Evolutionary conservation across 2,113 vertebrate species (phyloP), one percentile per base, ranked within the genome.

Genomic region (Polypterus bichir): DNA sequence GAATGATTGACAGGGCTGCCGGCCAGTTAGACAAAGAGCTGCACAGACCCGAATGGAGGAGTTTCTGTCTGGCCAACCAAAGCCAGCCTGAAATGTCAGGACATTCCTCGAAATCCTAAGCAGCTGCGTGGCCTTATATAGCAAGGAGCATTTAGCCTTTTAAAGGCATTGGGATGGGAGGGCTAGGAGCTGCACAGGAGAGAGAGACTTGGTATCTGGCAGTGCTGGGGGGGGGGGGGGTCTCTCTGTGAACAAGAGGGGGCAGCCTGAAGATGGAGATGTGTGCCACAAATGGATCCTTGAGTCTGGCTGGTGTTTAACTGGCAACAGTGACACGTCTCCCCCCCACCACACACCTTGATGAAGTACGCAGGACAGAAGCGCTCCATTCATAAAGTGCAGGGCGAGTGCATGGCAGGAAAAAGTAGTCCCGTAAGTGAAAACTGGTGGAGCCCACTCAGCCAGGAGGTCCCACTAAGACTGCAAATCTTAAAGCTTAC

Each of bases 111-210:
- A 87, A 97, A 92, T 94, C 89, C 89, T 87, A 77, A 80, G 86
- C 86, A 82, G 90, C 83, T 85, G 72, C 86, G 91, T 93, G 92
- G 86, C 94, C 93, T 96, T 93, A 95, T 97, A 94, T 97, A 95
- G 94, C 84, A 68, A 71, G 77, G 82, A 86, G 76, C 83, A 82
- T 83, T 90, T 87, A 81, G 89, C 90, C 92, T 92, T 96, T 94
- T 94, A 91, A 95, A 94, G 92, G 91, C 86, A 91, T 89, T 85
- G 81, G 87, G 89, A 77, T 78, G 82, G 78, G 78, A 74, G 70
- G 27, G 27, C 27, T 27, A 27, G 27, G 27, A 27, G 27, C 27
- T 27, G 27, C 27, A 27, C 27, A 71, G 74, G 73, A 81, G 81
- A 80, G 79, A 69, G 76, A 78, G 72, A 68, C 56, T 46, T 10